Evolutionary conservation across 1,140 invertebrate species (phyloP).

Genomic region (Drosophila willistoni): DNA sequence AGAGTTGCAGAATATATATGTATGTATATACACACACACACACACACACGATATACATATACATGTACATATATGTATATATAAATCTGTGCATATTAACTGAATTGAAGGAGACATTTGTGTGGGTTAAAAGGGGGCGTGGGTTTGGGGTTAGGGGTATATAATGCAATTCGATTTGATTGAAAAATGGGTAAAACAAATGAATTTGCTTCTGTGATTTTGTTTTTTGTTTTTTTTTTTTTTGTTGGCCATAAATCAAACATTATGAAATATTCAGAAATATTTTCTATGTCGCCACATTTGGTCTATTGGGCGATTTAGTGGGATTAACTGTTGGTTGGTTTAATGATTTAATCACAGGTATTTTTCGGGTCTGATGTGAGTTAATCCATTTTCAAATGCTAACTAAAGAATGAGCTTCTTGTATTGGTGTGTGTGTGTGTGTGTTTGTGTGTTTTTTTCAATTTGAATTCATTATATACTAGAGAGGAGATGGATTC

Average conservation of each 20-base stretch:
- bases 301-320: conserved; percentile 20
- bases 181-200: background rate
- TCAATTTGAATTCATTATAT: too few relatives aligned
- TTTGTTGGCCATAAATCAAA: conserved; percentile 33
- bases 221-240: conserved; percentile 9
- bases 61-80: background rate
- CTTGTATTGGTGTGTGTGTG: too few relatives aligned
- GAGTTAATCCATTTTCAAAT: too few relatives aligned
- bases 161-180: conserved; percentile 23
- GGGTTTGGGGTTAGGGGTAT: background rate
- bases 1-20: background rate
- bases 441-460: too few relatives aligned
- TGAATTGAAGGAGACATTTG: conserved; percentile 1
- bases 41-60: too few relatives aligned
- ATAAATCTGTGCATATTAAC: conserved; percentile 1
- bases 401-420: too few relatives aligned
- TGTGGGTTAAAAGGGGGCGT: background rate
- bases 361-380: background rate
- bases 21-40: background rate
- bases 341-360: background rate
- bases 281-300: conserved; percentile 9
- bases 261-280: conserved; percentile 2
- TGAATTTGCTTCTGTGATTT: conserved; percentile 35
- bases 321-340: conserved; percentile 9
- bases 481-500: too few relatives aligned